Conservation (phyloP, 2,113 vertebrate species). For the Embiotoca jacksoni region DNA sequence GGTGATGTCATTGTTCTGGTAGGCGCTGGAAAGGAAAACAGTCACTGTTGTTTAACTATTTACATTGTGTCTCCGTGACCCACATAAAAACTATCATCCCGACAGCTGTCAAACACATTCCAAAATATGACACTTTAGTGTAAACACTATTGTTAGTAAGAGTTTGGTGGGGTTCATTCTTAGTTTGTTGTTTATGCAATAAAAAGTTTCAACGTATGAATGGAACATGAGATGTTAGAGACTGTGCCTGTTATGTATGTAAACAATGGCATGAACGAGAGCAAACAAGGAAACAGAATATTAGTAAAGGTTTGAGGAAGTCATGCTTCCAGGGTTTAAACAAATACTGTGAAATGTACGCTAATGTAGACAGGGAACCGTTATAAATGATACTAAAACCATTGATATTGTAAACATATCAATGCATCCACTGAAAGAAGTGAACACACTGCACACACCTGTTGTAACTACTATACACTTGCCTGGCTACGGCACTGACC, state of each 20-base stretch:
- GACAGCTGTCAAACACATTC: conserved; percentile 36
- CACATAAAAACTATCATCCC: conserved; percentile 33
- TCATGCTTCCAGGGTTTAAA: neutral
- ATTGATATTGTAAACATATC: neutral
- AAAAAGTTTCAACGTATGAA: conserved; percentile 19
- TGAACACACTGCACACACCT: too few relatives aligned
- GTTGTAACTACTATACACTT: too few relatives aligned
- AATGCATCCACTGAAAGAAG: neutral
- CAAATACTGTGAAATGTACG: conserved; percentile 5
- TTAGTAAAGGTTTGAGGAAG: neutral
- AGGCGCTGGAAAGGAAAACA: conserved; percentile 89
- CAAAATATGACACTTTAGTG: conserved; percentile 39
- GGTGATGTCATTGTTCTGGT: conserved; percentile 99
- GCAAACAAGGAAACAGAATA: conserved; percentile 31
- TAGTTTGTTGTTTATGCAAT: conserved; percentile 49
- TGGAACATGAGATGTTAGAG: conserved; percentile 6
- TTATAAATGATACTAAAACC: neutral
- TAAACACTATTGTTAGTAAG: conserved; percentile 68
- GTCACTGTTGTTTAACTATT: conserved; percentile 34
- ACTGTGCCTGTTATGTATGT: conserved; percentile 17
- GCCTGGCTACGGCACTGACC: too few relatives aligned
- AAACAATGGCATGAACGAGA: conserved; percentile 21
- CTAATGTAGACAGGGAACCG: neutral
- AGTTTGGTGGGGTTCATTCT: conserved; percentile 19
- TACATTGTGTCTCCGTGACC: conserved; percentile 55